These are phyloP conservation scores for Siderastrea radians DNA, from an alignment of 92 coral and sea anemone genomes.

Conservation along the genomic window DNA sequence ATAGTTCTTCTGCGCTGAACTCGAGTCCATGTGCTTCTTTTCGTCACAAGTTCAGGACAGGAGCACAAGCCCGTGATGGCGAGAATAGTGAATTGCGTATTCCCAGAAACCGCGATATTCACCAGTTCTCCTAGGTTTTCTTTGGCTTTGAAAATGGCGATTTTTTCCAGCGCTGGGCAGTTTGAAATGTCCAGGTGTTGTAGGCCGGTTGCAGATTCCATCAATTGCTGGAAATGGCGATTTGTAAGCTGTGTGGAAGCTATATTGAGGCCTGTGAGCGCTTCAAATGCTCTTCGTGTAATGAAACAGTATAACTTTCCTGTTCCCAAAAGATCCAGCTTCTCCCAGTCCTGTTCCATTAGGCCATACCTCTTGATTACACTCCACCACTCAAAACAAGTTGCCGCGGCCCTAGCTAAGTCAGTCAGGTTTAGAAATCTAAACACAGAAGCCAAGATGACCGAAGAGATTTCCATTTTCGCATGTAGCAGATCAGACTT, in stretches of 20 bases:
- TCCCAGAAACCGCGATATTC: neutral
- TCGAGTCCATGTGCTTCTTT: neutral
- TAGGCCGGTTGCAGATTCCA: neutral
- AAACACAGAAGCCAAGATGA: conserved; percentile 29
- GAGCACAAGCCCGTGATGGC: neutral
- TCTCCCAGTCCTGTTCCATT: conserved; percentile 1
- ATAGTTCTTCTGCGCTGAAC: conserved; percentile 18
- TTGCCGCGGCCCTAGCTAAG: conserved; percentile 14
- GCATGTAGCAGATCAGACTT: neutral
- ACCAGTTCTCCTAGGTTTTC: neutral
- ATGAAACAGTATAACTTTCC: neutral
- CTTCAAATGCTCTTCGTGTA: neutral
- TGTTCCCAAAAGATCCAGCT: conserved; percentile 17
- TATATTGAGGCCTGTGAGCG: neutral
- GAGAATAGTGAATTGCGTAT: conserved; percentile 23
- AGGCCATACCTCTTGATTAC: conserved; percentile 1
- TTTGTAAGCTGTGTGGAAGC: neutral
- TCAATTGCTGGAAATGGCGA: conserved; percentile 23
- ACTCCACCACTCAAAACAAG: conserved; percentile 46
- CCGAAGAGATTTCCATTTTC: conserved; percentile 16
- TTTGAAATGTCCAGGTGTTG: conserved; percentile 13
- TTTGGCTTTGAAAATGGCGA: conserved; percentile 20
- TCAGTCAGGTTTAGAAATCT: conserved; percentile 26
- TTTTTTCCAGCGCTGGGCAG: conserved; percentile 7
- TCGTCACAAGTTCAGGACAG: too few relatives aligned